phyloP scores from a whole-genome alignment of 2,888 invertebrate genomes.

The Sarcophaga rosellei region DNA sequence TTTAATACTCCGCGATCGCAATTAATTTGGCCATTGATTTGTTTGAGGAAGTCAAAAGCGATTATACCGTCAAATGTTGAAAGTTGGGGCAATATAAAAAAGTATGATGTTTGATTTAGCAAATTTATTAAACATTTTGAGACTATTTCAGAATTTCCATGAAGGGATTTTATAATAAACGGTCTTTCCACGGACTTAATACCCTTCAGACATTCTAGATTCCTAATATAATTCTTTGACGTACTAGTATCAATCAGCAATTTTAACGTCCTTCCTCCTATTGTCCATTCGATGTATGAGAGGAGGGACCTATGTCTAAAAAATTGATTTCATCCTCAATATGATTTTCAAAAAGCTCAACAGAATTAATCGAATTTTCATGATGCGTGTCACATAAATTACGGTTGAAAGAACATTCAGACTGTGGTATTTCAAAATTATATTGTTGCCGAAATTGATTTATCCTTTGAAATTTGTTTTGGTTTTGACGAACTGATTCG shows the following conservation, averaged over 20 bases:
- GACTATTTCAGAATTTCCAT: slow-evolving; percentile 39
- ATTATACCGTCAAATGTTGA: slow-evolving; percentile 45
- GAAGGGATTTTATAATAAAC: slow-evolving; percentile 53
- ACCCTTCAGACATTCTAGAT: slow-evolving; percentile 26
- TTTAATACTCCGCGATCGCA: slow-evolving; percentile 41
- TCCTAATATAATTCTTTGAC: slow-evolving; percentile 50
- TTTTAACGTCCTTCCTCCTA: slow-evolving; percentile 26
- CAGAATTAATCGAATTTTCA: too few relatives aligned
- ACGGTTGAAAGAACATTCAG: neutral
- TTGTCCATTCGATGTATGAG: slow-evolving; percentile 21
- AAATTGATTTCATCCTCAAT: neutral
- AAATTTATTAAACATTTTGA: slow-evolving; percentile 51
- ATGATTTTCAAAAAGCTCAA: neutral
- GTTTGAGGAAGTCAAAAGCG: slow-evolving; percentile 49
- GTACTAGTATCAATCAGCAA: neutral
- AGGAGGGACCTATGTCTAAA: too few relatives aligned
- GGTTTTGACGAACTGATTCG: neutral
- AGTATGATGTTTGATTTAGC: slow-evolving; percentile 40
- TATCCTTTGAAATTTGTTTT: slow-evolving; percentile 13
- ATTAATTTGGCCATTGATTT: slow-evolving; percentile 58
- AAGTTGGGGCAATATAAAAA: slow-evolving; percentile 45
- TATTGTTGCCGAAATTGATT: slow-evolving; percentile 7
- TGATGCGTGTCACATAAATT: neutral
- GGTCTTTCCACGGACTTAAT: slow-evolving; percentile 27
- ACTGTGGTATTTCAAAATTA: neutral